Base-by-base conservation (phyloP, 2,797 vertebrate genomes). In the Sebastes cheni region DNA sequence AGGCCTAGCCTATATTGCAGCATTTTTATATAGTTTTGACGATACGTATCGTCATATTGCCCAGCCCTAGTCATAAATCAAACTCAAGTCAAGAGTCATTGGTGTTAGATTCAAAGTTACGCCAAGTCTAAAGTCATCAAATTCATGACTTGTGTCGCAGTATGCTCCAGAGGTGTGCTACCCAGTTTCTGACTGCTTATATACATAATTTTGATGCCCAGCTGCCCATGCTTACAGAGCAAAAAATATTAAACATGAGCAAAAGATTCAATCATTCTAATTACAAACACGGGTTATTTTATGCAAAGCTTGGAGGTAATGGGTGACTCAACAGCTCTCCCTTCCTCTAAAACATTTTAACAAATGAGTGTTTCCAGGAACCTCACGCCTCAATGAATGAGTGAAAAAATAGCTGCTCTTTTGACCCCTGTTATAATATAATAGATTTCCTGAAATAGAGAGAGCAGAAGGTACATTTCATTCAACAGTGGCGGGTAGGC, bases 291-390 rank as follows among this genome's bases (percentile, higher is more conserved):
- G 6, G 30, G 22, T 30, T 62, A 16, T 36, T 76, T 69, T 36
- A 29, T 16, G 11, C 7, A 34, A 34, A 23, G 14, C 32, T 27
- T 64, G 6, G 23, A 69, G 14, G 25, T 25, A n/a, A 72, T 11
- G 34, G 20, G 14, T 66, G 27, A 75, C 20, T 67, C 30, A 32
- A 59, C 18, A 8, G 39, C 36, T 74, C 36, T 39, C 29, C 11
- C 5, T 14, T 52, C 29, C 72, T 67, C 18, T 64, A 4, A 67
- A 62, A 29, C 14, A 23, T 20, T 73, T 70, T 27, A 50, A 60
- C n/a, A 79, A 80, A 67, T 58, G 10, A 62, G 4, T 32, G 30
- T 62, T 71, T 68, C 23, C 61, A 59, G 60, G 29, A 81, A 10
- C 39, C 16, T 75, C 29, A 11, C 1, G 2, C 60, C 20, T 80